Evolutionary conservation across 2,113 vertebrate genomes (phyloP).

Genomic region (Motacilla alba): DNA sequence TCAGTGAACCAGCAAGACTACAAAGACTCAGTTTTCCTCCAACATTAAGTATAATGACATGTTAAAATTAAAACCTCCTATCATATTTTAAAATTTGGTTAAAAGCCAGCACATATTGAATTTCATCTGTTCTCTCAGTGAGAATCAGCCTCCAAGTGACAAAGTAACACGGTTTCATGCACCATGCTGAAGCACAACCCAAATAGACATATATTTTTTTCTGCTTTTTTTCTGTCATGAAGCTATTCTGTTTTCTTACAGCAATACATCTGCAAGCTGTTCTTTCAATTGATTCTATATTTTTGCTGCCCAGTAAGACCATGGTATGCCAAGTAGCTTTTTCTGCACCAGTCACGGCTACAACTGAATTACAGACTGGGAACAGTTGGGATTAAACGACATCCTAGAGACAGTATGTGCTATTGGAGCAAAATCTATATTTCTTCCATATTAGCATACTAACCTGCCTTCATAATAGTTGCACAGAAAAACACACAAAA

Average conservation of each 20-base stretch:
- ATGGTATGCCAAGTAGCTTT: not conserved
- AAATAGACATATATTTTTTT: conserved; percentile 18
- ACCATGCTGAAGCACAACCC: not conserved
- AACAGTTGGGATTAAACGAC: not conserved
- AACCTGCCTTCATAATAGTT: not conserved
- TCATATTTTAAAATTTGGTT: not conserved
- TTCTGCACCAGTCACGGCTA: not conserved
- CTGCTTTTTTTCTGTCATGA: not conserved
- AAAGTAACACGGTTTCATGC: not conserved
- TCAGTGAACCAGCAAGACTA: not conserved
- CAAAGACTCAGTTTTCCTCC: not conserved
- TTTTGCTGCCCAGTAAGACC: not conserved
- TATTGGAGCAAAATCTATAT: not conserved
- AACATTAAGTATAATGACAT: not conserved
- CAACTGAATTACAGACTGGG: not conserved
- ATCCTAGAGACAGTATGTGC: not conserved
- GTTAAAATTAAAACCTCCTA: not conserved
- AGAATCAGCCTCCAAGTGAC: not conserved
- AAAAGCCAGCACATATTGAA: conserved; percentile 32
- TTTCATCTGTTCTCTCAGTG: conserved; percentile 33
- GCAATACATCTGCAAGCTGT: conserved; percentile 15
- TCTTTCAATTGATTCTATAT: not conserved
- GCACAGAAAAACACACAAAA: not conserved
- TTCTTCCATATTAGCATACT: not conserved
- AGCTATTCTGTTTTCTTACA: conserved; percentile 6